phyloP scores from a whole-genome alignment of 2,888 invertebrate genomes.

The Lasioglossum calceatum region DNA sequence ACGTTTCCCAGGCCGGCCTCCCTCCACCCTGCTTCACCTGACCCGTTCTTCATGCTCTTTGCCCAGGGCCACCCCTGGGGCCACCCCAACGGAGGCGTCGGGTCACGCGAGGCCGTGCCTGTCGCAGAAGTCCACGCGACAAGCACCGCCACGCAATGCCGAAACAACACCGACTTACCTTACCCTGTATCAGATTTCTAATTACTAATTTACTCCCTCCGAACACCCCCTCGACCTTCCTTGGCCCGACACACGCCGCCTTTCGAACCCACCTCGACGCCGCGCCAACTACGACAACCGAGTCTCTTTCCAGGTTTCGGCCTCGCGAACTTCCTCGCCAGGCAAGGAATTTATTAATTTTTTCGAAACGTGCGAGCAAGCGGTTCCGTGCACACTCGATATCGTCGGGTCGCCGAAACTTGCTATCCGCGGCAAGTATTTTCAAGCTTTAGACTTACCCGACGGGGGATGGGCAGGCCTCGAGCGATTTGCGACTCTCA shows the following conservation, averaged over 20 bases:
- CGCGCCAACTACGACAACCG: constrained; percentile 28
- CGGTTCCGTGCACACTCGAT: background rate
- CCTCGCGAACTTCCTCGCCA: background rate
- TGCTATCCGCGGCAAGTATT: background rate
- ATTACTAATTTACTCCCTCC: constrained; percentile 82
- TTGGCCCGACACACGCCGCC: constrained; percentile 42
- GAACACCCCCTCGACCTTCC: constrained; percentile 18
- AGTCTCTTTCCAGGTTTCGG: background rate
- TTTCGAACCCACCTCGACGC: constrained; percentile 50
- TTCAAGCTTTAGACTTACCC: constrained; percentile 57
- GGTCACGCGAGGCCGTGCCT: constrained; percentile 84
- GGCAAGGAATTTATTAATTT: constrained; percentile 16
- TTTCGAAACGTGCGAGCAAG: background rate
- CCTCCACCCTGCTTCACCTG: constrained; percentile 30
- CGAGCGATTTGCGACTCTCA: constrained; percentile 32
- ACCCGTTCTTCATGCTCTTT: constrained; percentile 52
- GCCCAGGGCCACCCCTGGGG: constrained; percentile 49
- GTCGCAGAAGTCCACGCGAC: constrained; percentile 84
- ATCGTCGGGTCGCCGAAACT: background rate
- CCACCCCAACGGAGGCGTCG: constrained; percentile 72
- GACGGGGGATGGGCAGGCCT: constrained; percentile 21
- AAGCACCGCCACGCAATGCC: constrained; percentile 82
- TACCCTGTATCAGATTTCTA: constrained; percentile 83
- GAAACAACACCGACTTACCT: constrained; percentile 81
- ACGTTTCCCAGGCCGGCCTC: constrained; percentile 74